Base-by-base conservation (phyloP, 2,797 vertebrate genomes). In the Acrocephalus scirpaceus region DNA sequence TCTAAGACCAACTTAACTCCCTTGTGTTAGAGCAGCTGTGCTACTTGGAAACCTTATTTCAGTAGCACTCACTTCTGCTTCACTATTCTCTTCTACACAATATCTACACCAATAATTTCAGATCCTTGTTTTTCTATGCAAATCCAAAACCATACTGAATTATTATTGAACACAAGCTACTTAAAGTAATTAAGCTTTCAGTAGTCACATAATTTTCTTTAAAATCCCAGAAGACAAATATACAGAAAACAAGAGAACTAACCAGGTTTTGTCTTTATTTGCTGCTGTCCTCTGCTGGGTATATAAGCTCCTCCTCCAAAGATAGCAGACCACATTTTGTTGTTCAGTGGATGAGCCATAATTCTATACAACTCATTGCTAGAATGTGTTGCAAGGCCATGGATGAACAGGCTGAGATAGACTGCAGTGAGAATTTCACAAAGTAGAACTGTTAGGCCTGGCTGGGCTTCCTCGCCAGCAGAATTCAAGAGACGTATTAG, bases 361-460 rank as follows among this genome's bases (percentile, higher is more conserved):
- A 99, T 98, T 91, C 99, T 99, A 95, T 99, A 99, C 29, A 99
- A 97, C 92, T 99, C 98, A 53, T 98, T 99, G 97, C 99, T 99
- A 86, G 99, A 99, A 98, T 99, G 99, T 51, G 99, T 99, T 96
- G 99, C 99, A 95, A 99, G 97, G 91, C 99, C 99, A 87, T 99
- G 99, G 91, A 99, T 99, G 96, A 99, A 99, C 44, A 99, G 98
- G 96, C 99, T 99, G 94, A 99, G 98, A 97, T 98, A 99, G 60
- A 99, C 99, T 0, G 99, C 99, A 50, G 99, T 99, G 86, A 99
- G 98, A 97, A 99, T 98, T 98, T 99, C 99, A 94, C 99, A 99
- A 70, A 99, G 98, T 75, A 99, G 97, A 95, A 99, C 97, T 9
- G 98, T 98, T 82, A 99, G 98, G 61, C 98, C 98, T 9, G 99